Conservation (phyloP, 2,888 invertebrate species). For the Argyresthia goedartella region DNA sequence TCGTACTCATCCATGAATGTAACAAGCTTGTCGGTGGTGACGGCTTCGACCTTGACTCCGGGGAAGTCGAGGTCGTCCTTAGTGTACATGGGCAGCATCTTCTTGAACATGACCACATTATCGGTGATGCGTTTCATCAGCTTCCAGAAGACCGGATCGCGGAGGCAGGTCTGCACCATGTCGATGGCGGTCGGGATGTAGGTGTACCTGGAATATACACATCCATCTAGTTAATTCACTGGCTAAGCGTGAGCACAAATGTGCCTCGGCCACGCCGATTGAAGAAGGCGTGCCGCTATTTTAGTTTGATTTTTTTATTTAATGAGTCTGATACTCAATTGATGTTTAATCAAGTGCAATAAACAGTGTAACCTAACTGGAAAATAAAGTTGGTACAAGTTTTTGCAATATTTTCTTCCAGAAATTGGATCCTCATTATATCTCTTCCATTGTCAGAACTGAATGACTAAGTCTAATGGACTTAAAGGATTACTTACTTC, state of each 20-base stretch:
- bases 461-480: too few relatives aligned
- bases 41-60: conserved; percentile 73
- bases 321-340: too few relatives aligned
- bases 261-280: too few relatives aligned
- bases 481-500: conserved; percentile 37
- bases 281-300: too few relatives aligned
- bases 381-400: too few relatives aligned
- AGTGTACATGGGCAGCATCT: conserved; percentile 70
- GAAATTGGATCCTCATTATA: too few relatives aligned
- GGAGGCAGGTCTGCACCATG: conserved; percentile 74
- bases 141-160: conserved; percentile 81
- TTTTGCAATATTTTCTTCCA: too few relatives aligned
- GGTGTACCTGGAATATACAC: conserved; percentile 37
- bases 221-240: not conserved
- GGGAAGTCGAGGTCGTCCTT: conserved; percentile 71
- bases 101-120: conserved; percentile 72
- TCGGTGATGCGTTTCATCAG: conserved; percentile 73
- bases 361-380: too few relatives aligned
- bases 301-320: too few relatives aligned
- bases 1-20: conserved; percentile 81
- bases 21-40: conserved; percentile 74
- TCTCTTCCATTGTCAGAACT: too few relatives aligned
- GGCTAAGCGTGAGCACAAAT: too few relatives aligned
- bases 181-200: conserved; percentile 73
- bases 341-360: too few relatives aligned